Conservation (phyloP, 2,113 vertebrate genomes). For the Fukomys damarensis region DNA sequence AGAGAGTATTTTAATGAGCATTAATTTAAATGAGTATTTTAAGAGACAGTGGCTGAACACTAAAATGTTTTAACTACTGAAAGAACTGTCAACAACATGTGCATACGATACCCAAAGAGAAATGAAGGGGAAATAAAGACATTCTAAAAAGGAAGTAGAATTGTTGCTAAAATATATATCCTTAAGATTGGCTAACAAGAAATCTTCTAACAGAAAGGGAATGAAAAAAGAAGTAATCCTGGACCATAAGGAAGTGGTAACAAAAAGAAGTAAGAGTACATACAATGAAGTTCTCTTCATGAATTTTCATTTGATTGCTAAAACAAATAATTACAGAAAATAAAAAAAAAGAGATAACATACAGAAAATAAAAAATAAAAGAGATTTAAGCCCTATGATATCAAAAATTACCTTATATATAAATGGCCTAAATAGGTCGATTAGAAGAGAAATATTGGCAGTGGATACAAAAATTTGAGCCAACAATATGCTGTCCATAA, state of each 20-base stretch:
- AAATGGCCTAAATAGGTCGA: neutral
- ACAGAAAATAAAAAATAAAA: neutral
- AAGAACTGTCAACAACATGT: neutral
- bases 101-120: neutral
- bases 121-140: constrained; percentile 13
- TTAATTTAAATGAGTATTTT: neutral
- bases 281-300: neutral
- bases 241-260: neutral
- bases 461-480: neutral
- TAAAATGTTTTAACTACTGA: neutral
- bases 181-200: neutral
- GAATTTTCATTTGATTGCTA: neutral
- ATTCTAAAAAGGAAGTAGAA: constrained; percentile 31
- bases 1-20: too few relatives aligned
- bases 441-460: constrained; percentile 13
- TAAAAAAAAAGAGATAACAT: neutral
- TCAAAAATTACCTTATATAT: neutral
- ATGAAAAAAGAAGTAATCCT: neutral
- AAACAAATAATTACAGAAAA: constrained; percentile 15
- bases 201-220: constrained; percentile 42
- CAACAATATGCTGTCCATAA: neutral
- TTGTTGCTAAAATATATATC: constrained; percentile 17
- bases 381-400: neutral
- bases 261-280: neutral
- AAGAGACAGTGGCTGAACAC: neutral